A percentile compares a stretch with the other conserved stretches of the same genome.
These are phyloP conservation scores for Agelaius phoeniceus DNA, from an alignment of 2,113 vertebrate species.

Conservation along the genomic window DNA sequence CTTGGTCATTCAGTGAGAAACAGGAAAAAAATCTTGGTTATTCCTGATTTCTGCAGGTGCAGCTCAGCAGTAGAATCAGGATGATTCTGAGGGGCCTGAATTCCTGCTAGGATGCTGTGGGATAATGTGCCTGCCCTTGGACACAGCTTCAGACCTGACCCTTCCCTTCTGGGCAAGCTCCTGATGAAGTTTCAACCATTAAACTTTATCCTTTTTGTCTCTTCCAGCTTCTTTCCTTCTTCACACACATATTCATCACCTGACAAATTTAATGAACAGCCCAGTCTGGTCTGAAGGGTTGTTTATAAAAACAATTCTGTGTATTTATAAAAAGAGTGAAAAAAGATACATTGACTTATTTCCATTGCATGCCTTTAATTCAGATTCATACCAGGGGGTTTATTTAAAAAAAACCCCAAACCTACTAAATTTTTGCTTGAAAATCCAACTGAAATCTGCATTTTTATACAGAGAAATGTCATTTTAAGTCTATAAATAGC, in stretches of 20 bases:
- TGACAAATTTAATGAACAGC: not conserved
- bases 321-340: not conserved
- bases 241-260: not conserved
- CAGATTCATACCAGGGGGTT: not conserved
- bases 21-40: not conserved
- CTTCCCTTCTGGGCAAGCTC: not conserved
- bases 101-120: not conserved
- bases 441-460: not conserved
- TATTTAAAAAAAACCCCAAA: not conserved
- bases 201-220: not conserved
- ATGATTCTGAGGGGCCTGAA: not conserved
- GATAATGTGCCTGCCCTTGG: not conserved
- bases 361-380: not conserved
- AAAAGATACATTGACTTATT: not conserved
- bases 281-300: not conserved
- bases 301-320: not conserved
- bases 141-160: not conserved
- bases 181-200: not conserved
- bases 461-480: not conserved
- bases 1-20: conserved; percentile 44
- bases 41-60: not conserved
- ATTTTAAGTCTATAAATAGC: not conserved
- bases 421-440: not conserved
- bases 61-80: not conserved
- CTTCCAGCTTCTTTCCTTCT: not conserved